A percentile compares a stretch with the other conserved stretches of the same genome.
phyloP scores from a whole-genome alignment of 2,888 invertebrate genomes.

The Macrosiphum euphorbiae region DNA sequence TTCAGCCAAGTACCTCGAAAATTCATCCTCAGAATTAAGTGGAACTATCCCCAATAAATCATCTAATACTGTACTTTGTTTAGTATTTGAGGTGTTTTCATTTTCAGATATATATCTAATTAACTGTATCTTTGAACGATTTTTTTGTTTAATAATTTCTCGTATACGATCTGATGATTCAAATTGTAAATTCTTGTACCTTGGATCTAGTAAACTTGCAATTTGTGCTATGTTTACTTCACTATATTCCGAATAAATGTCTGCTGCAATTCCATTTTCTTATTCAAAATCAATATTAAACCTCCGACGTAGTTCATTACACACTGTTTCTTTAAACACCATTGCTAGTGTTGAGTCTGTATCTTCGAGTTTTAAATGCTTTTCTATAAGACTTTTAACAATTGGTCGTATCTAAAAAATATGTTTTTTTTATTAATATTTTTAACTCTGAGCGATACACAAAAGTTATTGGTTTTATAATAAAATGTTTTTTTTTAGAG shows the following conservation, averaged over 20 bases:
- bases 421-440: background rate
- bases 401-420: background rate
- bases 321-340: background rate
- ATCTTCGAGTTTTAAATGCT: background rate
- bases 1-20: conserved; percentile 16
- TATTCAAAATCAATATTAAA: background rate
- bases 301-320: background rate
- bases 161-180: background rate
- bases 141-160: background rate
- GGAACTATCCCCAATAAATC: too few species aligned
- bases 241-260: background rate
- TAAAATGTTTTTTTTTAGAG: too few species aligned
- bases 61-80: background rate
- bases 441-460: too few species aligned
- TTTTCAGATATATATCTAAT: background rate
- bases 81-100: conserved; percentile 15
- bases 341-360: conserved; percentile 4
- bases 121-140: conserved; percentile 9
- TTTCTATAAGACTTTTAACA: background rate
- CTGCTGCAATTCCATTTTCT: conserved; percentile 14
- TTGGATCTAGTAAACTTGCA: conserved; percentile 13
- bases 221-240: conserved; percentile 16
- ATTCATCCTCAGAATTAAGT: conserved; percentile 9
- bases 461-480: too few species aligned
- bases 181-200: background rate